Evolutionary conservation across 1,140 invertebrate species (phyloP), one percentile per base, ranked within the genome.

Genomic region (Bombus terrestris): DNA sequence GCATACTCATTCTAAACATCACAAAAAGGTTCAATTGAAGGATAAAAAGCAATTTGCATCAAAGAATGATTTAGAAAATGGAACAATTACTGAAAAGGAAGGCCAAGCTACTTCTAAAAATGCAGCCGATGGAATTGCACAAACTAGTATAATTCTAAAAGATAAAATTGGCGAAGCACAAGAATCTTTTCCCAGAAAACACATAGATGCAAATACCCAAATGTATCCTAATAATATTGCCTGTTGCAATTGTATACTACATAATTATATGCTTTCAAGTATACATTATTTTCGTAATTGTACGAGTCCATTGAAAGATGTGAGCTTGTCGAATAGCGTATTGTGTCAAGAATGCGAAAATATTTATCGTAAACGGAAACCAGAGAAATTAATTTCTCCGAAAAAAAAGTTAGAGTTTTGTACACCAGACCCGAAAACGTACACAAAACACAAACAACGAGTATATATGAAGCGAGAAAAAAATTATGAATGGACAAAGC

Each of bases 311-410:
- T 13, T 59, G 3, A 32, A 68, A 35, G 43, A 10, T 0, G 1
- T 3, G 15, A 15, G 59, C 2, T 22, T 57, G 22, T 53, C 43
- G 1, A 66, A 68, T 0, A 47, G 15, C 13, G 78, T 85, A 12
- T 3, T 85, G 1, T 85, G 84, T 13, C 18, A 81, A 18, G 13
- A 73, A 28, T 85, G 84, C 22, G 84, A 85, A 18, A 68, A 68
- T 39, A 4, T n/a, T 81, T 43, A 35, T 75, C 62, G 10, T 22
- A n/a, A 25, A 35, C 5, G 25, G 12, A 18, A 32, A 6, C 1
- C 35, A 3, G 28, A 25, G n/a, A 72, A 53, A 68, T 22, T 35
- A 68, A 28, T 41, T 47, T 22, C 1, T 3, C 6, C 9, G 3
- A 0, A 3, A 6, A 74, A 41, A 15, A 57, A 5, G 0, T n/a